A percentile compares a stretch with the other conserved stretches of the same genome.
Evolutionary conservation across 2,888 invertebrate species (phyloP).

Genomic region (Agrypnus murinus): DNA sequence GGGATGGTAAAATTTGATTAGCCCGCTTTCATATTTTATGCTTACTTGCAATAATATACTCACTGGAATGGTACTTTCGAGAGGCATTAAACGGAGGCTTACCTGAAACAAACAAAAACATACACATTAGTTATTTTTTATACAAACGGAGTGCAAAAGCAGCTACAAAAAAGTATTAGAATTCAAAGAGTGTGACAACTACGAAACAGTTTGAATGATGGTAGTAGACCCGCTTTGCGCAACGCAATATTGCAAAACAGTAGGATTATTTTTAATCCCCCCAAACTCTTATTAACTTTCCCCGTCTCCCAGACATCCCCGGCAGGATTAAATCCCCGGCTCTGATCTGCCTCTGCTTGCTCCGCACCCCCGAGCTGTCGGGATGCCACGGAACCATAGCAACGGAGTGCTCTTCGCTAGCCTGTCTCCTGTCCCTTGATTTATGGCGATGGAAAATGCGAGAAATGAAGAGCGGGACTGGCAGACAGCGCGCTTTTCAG

Average conservation of each 20-base stretch:
- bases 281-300: conserved; percentile 72
- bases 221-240: conserved; percentile 53
- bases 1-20: conserved; percentile 16
- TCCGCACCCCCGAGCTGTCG: conserved; percentile 66
- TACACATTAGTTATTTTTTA: conserved; percentile 10
- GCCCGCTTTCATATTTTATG: not conserved
- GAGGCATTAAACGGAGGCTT: conserved; percentile 22
- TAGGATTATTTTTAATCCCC: conserved; percentile 72
- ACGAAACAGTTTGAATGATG: conserved; percentile 49
- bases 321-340: conserved; percentile 72
- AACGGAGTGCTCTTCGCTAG: conserved; percentile 72
- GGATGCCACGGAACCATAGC: conserved; percentile 73
- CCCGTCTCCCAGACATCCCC: conserved; percentile 68
- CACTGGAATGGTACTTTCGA: conserved; percentile 34
- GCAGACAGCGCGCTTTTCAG: conserved; percentile 64
- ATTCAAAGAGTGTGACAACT: conserved; percentile 50
- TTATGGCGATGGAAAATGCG: conserved; percentile 73
- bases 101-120: conserved; percentile 46
- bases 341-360: conserved; percentile 64
- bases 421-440: conserved; percentile 74
- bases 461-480: conserved; percentile 73
- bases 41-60: conserved; percentile 28
- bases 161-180: conserved; percentile 40
- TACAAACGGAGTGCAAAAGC: not conserved
- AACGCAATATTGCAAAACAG: conserved; percentile 71